Conservation (phyloP, 2,888 invertebrate genomes). For the Thumatha senex region DNA sequence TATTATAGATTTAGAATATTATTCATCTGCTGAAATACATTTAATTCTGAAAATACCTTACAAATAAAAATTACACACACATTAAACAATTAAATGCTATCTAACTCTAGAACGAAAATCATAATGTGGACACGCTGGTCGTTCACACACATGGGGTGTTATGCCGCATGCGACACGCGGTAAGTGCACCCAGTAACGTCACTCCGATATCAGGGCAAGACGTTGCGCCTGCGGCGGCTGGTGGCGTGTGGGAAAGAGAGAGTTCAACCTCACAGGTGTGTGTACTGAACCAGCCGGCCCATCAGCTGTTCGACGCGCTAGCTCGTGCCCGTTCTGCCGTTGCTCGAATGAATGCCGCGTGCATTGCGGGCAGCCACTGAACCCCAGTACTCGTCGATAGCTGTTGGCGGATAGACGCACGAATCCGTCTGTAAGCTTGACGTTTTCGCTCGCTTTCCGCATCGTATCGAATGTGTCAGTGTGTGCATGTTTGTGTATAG, state of each 20-base stretch:
- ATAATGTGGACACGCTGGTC: slow-evolving; percentile 11
- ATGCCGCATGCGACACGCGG: slow-evolving; percentile 20
- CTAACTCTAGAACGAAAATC: slow-evolving; percentile 4
- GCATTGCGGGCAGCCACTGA: slow-evolving; percentile 45
- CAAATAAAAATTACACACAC: too few species aligned
- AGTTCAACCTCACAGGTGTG: slow-evolving; percentile 74
- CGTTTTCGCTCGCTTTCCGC: slow-evolving; percentile 50
- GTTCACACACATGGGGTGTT: slow-evolving; percentile 40
- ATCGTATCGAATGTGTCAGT: slow-evolving; percentile 55
- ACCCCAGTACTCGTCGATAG: slow-evolving; percentile 71
- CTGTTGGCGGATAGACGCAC: slow-evolving; percentile 67
- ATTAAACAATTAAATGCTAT: too few species aligned
- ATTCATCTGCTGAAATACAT: too few species aligned
- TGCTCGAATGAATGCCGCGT: slow-evolving; percentile 48
- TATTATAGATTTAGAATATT: too few species aligned
- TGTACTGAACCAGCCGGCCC: slow-evolving; percentile 62
- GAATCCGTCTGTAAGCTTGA: slow-evolving; percentile 46
- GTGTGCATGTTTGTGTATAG: slow-evolving; percentile 70
- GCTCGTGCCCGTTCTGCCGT: slow-evolving; percentile 60
- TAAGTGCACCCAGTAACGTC: slow-evolving; percentile 44
- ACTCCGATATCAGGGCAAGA: slow-evolving; percentile 60
- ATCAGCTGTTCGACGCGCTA: slow-evolving; percentile 72
- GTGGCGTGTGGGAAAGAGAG: slow-evolving; percentile 67
- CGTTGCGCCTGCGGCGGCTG: slow-evolving; percentile 53
- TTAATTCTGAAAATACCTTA: too few species aligned